Conservation (phyloP, 2,797 vertebrate genomes). For the Choloepus didactylus region DNA sequence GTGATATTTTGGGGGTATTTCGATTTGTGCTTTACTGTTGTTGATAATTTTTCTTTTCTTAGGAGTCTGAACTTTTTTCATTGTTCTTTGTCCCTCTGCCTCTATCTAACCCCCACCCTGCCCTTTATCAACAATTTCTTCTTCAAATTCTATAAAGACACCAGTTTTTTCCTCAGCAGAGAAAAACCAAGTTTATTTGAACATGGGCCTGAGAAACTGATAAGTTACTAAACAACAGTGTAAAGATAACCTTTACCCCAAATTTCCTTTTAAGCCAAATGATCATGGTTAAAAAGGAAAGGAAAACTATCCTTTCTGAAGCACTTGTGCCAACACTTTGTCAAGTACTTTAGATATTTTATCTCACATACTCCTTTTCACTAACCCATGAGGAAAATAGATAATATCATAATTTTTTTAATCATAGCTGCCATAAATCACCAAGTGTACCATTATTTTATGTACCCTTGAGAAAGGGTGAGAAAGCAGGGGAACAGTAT, state of each 20-base stretch:
- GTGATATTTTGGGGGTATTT: neutral
- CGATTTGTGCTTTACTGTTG: slow-evolving; percentile 11
- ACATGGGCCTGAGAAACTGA: neutral
- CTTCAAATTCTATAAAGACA: neutral
- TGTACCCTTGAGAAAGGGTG: neutral
- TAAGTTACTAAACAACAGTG: neutral
- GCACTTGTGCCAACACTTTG: neutral
- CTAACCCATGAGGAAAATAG: neutral
- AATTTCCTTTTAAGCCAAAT: neutral
- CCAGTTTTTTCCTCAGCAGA: neutral
- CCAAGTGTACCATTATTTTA: slow-evolving; percentile 1
- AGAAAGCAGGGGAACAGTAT: neutral
- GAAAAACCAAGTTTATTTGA: neutral
- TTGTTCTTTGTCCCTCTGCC: neutral
- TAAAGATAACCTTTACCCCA: neutral
- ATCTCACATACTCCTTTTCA: neutral
- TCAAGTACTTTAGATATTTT: slow-evolving; percentile 29
- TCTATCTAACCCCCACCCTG: neutral
- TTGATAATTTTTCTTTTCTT: slow-evolving; percentile 31
- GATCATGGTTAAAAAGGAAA: slow-evolving; percentile 19
- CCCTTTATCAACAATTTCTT: slow-evolving; percentile 23
- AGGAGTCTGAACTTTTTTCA: neutral
- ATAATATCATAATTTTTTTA: neutral
- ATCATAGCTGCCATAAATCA: neutral
- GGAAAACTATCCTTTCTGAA: neutral